These are phyloP conservation scores for Drosophila mercatorum DNA, from an alignment of 2,888 invertebrate species.

Conservation along the genomic window DNA sequence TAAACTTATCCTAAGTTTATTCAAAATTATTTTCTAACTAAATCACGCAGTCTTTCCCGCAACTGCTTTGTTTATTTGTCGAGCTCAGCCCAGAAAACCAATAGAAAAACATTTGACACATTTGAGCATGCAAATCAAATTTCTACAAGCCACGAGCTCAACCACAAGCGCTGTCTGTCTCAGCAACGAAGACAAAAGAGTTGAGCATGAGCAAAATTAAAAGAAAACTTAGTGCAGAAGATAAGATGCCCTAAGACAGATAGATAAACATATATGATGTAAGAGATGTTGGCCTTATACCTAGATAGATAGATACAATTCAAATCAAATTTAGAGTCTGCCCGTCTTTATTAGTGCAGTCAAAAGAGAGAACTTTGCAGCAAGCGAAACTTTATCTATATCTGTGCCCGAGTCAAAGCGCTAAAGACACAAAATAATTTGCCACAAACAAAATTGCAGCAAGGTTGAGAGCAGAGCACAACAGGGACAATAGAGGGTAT, in stretches of 20 bases:
- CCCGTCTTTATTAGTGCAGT: not conserved
- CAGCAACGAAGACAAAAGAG: conserved; percentile 6
- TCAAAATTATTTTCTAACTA: not conserved
- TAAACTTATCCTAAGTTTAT: not conserved
- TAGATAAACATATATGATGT: not conserved
- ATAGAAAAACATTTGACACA: conserved; percentile 14
- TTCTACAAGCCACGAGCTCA: conserved; percentile 20
- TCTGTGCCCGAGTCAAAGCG: conserved; percentile 13
- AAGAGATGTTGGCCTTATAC: not conserved
- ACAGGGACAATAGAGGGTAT: conserved; percentile 25
- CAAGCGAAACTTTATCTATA: conserved; percentile 36
- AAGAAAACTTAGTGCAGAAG: not conserved
- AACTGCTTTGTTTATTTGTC: not conserved
- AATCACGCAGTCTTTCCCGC: not conserved
- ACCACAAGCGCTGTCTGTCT: conserved; percentile 37
- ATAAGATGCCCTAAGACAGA: conserved; percentile 4
- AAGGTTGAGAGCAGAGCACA: conserved; percentile 6
- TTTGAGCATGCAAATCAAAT: conserved; percentile 24
- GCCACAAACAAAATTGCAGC: conserved; percentile 48
- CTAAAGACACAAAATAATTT: conserved; percentile 54
- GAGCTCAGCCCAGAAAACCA: not conserved
- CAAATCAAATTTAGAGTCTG: not conserved
- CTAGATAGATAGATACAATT: not conserved
- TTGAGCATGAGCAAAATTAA: not conserved
- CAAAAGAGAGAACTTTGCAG: conserved; percentile 28